Conservation (phyloP, 2,888 invertebrate genomes). For the Rhorus exstirpatorius region DNA sequence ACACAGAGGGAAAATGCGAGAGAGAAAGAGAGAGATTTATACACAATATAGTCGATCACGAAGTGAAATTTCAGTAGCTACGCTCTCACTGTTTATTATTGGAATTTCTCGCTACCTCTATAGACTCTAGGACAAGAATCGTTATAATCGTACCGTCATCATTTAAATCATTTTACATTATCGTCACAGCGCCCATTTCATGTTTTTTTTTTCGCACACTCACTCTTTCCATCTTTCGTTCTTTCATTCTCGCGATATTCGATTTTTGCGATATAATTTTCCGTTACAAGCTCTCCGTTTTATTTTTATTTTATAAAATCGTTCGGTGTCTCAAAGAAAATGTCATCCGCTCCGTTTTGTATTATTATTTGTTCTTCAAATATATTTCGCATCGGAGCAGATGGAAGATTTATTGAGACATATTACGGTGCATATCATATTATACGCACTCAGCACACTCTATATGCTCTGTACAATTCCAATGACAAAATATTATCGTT, state of each 20-base stretch:
- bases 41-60: slow-evolving; percentile 44
- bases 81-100: slow-evolving; percentile 82
- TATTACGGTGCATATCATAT: slow-evolving; percentile 14
- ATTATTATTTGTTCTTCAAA: no score
- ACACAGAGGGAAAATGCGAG: not conserved
- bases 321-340: slow-evolving; percentile 21
- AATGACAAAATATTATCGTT: slow-evolving; percentile 28
- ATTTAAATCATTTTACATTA: slow-evolving; percentile 77
- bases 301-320: slow-evolving; percentile 1
- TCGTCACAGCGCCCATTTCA: slow-evolving; percentile 73
- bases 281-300: slow-evolving; percentile 24
- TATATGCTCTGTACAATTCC: not conserved
- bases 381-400: not conserved
- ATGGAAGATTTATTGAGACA: slow-evolving; percentile 39
- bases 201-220: slow-evolving; percentile 59
- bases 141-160: slow-evolving; percentile 81
- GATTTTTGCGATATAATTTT: slow-evolving; percentile 23
- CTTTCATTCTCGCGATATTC: not conserved
- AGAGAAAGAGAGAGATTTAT: slow-evolving; percentile 16
- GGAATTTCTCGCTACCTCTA: slow-evolving; percentile 80
- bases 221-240: slow-evolving; percentile 73
- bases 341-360: not conserved
- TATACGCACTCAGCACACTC: slow-evolving; percentile 5
- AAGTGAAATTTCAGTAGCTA: slow-evolving; percentile 78
- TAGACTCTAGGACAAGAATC: slow-evolving; percentile 82